Conservation (phyloP, 1,140 invertebrate species). For the Elymnias hypermnestra region DNA sequence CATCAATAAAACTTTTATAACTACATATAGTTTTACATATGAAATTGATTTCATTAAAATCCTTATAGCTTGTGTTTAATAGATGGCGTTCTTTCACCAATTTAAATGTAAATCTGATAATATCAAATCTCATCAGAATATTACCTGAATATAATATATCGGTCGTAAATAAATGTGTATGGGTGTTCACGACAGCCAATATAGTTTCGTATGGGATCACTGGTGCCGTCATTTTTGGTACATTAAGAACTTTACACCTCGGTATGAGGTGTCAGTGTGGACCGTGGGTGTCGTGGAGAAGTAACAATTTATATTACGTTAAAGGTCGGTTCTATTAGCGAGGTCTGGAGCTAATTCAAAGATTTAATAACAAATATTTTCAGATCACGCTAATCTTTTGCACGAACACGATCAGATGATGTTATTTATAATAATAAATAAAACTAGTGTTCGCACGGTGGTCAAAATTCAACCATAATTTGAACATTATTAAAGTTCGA, state of each 20-base stretch:
- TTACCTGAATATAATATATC: constrained; percentile 45
- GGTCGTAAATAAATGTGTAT: constrained; percentile 41
- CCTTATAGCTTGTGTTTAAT: constrained; percentile 20
- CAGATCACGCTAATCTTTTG: too few relatives aligned
- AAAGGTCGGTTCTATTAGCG: background rate
- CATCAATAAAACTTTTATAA: background rate
- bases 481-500: too few relatives aligned
- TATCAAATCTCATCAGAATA: constrained; percentile 45
- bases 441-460: too few relatives aligned
- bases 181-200: constrained; percentile 27
- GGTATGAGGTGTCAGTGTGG: constrained; percentile 9
- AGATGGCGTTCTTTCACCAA: constrained; percentile 36
- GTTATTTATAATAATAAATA: too few relatives aligned
- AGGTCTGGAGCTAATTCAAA: too few relatives aligned
- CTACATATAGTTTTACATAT: constrained; percentile 1
- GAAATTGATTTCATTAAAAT: constrained; percentile 5
- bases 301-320: background rate
- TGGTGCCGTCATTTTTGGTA: constrained; percentile 19
- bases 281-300: background rate
- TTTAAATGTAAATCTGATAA: constrained; percentile 49
- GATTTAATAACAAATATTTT: too few relatives aligned
- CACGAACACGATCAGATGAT: too few relatives aligned
- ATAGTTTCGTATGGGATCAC: constrained; percentile 20
- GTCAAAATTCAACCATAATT: too few relatives aligned
- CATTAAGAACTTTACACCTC: constrained; percentile 32